Conservation (phyloP, 1,140 invertebrate species). For the Bombus impatiens region DNA sequence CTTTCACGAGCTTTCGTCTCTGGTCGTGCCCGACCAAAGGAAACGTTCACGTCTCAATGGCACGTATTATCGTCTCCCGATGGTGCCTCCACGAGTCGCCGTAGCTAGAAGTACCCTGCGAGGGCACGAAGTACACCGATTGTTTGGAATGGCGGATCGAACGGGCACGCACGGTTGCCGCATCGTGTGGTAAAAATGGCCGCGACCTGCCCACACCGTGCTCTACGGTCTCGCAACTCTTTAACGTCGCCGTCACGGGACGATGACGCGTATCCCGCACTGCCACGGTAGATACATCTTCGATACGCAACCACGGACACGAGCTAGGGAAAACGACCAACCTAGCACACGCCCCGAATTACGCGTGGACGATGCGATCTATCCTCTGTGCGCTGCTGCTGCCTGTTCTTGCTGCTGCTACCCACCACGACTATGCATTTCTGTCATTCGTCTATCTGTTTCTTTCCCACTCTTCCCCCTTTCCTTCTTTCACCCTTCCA, state of each 20-base stretch:
- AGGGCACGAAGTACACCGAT: slow-evolving; percentile 82
- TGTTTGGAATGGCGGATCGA: slow-evolving; percentile 87
- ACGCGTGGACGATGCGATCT: slow-evolving; percentile 58
- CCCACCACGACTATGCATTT: slow-evolving; percentile 56
- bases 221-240: slow-evolving; percentile 27
- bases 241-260: slow-evolving; percentile 55
- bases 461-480: slow-evolving; percentile 17
- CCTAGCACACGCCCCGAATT: slow-evolving; percentile 65
- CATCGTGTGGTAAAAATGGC: slow-evolving; percentile 87
- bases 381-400: slow-evolving; percentile 36
- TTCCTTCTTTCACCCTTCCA: slow-evolving; percentile 11
- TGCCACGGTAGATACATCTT: slow-evolving; percentile 39
- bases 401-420: slow-evolving; percentile 23
- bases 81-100: slow-evolving; percentile 78
- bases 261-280: slow-evolving; percentile 59
- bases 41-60: neutral
- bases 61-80: slow-evolving; percentile 59
- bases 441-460: slow-evolving; percentile 60
- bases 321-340: slow-evolving; percentile 37
- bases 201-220: slow-evolving; percentile 78
- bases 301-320: slow-evolving; percentile 38
- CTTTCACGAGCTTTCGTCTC: slow-evolving; percentile 40
- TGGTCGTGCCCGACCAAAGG: neutral
- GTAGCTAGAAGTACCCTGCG: slow-evolving; percentile 81
- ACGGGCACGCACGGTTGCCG: slow-evolving; percentile 85